A percentile compares a stretch with the other conserved stretches of the same genome.
Evolutionary conservation across 2,888 invertebrate species (phyloP).

Genomic region (Hybos culiciformis): DNA sequence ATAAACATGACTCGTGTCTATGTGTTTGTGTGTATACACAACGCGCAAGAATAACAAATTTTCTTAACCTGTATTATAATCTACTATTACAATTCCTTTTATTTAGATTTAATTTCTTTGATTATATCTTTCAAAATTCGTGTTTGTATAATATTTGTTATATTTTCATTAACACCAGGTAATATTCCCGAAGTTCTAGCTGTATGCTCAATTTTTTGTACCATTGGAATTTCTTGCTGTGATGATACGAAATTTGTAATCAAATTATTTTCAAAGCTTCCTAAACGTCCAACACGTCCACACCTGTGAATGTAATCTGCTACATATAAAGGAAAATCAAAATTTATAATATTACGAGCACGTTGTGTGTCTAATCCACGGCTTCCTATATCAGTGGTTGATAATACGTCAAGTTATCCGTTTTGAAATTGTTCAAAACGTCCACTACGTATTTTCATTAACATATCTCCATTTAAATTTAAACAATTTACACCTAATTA

Average conservation of each 20-base stretch:
- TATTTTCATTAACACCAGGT: slow-evolving; percentile 73
- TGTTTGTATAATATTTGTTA: slow-evolving; percentile 44
- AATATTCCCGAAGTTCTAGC: slow-evolving; percentile 48
- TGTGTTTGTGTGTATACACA: too few species aligned
- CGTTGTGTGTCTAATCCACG: slow-evolving; percentile 75
- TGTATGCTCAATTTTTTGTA: slow-evolving; percentile 72
- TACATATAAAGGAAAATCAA: slow-evolving; percentile 79
- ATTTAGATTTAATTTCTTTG: too few species aligned
- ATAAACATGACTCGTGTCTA: too few species aligned
- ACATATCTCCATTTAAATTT: slow-evolving; percentile 65
- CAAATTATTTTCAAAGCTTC: slow-evolving; percentile 46
- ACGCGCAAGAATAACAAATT: too few species aligned
- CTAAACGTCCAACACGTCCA: slow-evolving; percentile 80
- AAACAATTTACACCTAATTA: slow-evolving; percentile 56
- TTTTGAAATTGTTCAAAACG: slow-evolving; percentile 59
- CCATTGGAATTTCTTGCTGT: slow-evolving; percentile 54
- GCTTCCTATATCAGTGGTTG: slow-evolving; percentile 82
- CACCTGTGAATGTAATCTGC: slow-evolving; percentile 88
- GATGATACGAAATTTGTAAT: slow-evolving; percentile 72
- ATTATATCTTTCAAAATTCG: slow-evolving; percentile 28
- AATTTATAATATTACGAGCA: slow-evolving; percentile 76
- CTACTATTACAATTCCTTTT: too few species aligned
- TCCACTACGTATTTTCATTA: slow-evolving; percentile 47
- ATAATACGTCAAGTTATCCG: slow-evolving; percentile 56
- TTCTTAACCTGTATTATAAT: too few species aligned